phyloP scores from a whole-genome alignment of 2,888 invertebrate species.

The Brenthis daphne region DNA sequence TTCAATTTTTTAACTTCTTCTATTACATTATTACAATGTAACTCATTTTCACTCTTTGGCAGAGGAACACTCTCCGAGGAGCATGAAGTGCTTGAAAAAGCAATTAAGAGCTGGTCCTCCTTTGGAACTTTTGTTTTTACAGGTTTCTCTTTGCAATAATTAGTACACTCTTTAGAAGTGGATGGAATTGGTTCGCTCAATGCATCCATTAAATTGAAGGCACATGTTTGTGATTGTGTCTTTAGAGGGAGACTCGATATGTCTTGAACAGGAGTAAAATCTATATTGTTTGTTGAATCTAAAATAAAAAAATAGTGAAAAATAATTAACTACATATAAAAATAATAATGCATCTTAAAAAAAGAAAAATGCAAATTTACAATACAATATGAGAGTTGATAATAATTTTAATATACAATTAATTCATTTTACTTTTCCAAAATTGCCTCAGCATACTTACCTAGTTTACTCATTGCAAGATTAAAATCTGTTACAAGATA shows the following conservation, averaged over 20 bases:
- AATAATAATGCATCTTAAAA: background rate
- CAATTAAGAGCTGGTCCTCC: conserved; percentile 58
- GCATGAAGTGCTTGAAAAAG: conserved; percentile 63
- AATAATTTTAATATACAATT: no score
- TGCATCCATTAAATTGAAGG: conserved; percentile 61
- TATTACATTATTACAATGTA: conserved; percentile 48
- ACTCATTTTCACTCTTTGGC: conserved; percentile 48
- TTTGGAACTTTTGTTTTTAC: conserved; percentile 50
- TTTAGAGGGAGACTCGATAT: conserved; percentile 34
- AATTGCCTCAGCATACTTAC: conserved; percentile 46
- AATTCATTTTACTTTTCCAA: no score
- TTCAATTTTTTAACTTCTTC: conserved; percentile 45
- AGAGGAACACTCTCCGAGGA: conserved; percentile 62
- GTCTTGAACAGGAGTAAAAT: conserved; percentile 62
- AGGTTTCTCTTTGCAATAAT: conserved; percentile 54
- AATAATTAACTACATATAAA: background rate
- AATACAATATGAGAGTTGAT: no score
- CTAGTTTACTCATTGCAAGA: conserved; percentile 58
- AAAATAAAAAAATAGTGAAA: conserved; percentile 32
- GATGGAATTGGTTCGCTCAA: conserved; percentile 63
- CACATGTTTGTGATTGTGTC: conserved; percentile 37
- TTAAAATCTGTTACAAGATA: conserved; percentile 73
- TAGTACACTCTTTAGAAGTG: conserved; percentile 53
- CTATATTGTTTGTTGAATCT: conserved; percentile 52
- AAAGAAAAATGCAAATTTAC: background rate